Base-by-base conservation (phyloP, 53 echinoderm and acorn worm species). In the Antedon mediterranea region DNA sequence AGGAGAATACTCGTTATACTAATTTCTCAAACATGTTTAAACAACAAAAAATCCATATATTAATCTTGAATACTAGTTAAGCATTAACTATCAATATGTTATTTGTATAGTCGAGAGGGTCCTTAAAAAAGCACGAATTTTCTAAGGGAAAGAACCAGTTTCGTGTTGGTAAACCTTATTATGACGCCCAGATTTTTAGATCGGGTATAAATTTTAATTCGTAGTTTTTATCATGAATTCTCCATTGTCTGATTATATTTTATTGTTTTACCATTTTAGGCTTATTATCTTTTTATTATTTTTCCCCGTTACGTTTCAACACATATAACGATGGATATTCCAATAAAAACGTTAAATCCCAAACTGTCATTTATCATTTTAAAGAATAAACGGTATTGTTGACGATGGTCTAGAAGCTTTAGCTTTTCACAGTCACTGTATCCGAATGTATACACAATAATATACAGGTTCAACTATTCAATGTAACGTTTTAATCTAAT, bases 21-120 rank as follows among this genome's bases (percentile, higher is more conserved):
- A 57, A 57, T 57, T 57, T 57, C 57, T 57, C 57, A 57, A 57
- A 57, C 57, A 57, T 57, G 57, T 57, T 57, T 57, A 57, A 57
- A 57, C 57, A 57, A 57, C 57, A 57, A 57, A 57, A 57, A 57
- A 57, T 57, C 57, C 57, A 57, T 18, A n/a, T n/a, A 57, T 57
- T 57, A 57, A 57, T 57, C 57, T 57, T 18, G 23, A 23, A 57
- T 57, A 57, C 57, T 57, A 57, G 57, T 18, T 57, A 57, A 57
- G 57, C 57, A 57, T 57, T 57, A 57, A 57, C 57, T 57, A 57
- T 57, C 57, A 26, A 8, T 18, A 57, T 26, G 57, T 57, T 57
- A 2, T 57, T 57, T 57, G n/a, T 15, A 57, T 57, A 26, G 57
- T 57, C 23, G 57, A 57, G 57, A 26, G n/a, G n/a, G n/a, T n/a